Evolutionary conservation across 2,113 vertebrate genomes (phyloP), one percentile per base, ranked within the genome.

Genomic region (Misgurnus anguillicaudatus): DNA sequence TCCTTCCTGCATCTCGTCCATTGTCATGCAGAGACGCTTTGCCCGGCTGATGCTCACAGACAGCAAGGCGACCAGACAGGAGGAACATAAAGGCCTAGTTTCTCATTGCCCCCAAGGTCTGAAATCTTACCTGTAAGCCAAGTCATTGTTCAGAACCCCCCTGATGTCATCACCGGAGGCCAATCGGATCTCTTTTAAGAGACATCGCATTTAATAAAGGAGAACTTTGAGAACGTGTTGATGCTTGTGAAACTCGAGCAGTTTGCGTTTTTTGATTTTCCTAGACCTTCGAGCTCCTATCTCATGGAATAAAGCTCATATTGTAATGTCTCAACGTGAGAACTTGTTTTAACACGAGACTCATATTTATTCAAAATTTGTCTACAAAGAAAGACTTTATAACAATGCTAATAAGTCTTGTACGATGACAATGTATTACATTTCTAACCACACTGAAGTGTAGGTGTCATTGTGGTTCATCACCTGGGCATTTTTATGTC

Each of bases 11-110:
- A 76, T 51, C 88, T 84, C 84, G 80, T 45, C 82, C 80, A 89
- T 91, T 90, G 89, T 91, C 86, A 91, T 91, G 86, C 87, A 85
- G 86, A 90, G 80, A 87, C 78, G 82, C 21, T 51, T 84, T 80
- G 42, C 51, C 74, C 67, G n/a, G 55, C 55, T 66, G 76, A 82
- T 51, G 24, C 80, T 88, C 87, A 88, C 87, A 72, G 84, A 91
- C 87, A 57, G 81, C 77, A 79, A 88, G 87, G 82, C 87, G 65
- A 77, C 88, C 77, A 80, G 78, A 76, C 79, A 55, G 67, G 13
- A 10, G 67, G 57, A 70, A n/a, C 24, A 81, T 75, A 69, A 60
- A 78, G 53, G 83, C 83, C 67, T 80, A 80, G 85, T 85, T 75
- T 84, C 71, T 45, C 48, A 45, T 16, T 62, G 57, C 79, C 86